A percentile compares a stretch with the other conserved stretches of the same genome.
Evolutionary conservation across 2,888 invertebrate species (phyloP).

Genomic region (Opisthograptis luteolata): DNA sequence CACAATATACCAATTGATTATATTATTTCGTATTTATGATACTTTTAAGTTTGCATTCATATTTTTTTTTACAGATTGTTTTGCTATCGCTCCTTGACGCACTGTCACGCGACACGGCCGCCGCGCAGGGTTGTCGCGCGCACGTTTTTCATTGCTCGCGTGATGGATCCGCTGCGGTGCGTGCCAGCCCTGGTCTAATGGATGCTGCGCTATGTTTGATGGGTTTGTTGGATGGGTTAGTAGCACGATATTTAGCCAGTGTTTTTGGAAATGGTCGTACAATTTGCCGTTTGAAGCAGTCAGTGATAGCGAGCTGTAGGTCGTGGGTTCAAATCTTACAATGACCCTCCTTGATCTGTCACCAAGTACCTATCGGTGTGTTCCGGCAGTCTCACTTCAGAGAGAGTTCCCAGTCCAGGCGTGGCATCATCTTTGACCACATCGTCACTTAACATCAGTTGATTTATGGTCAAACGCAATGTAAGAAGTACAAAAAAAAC

Average conservation of each 20-base stretch:
- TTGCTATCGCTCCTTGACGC: conserved; percentile 7
- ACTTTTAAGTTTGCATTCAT: neutral
- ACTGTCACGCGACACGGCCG: conserved; percentile 9
- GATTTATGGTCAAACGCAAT: too few relatives aligned
- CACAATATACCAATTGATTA: too few relatives aligned
- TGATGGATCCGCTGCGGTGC: conserved; percentile 22
- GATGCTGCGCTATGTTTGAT: conserved; percentile 10
- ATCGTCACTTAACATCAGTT: too few relatives aligned
- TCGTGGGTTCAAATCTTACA: too few relatives aligned
- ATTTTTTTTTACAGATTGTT: neutral
- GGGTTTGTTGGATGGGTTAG: conserved; percentile 5
- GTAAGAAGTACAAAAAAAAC: too few relatives aligned
- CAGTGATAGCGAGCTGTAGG: too few relatives aligned
- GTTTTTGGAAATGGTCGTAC: neutral
- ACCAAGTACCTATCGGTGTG: too few relatives aligned
- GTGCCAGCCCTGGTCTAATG: conserved; percentile 13
- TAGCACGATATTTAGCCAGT: conserved; percentile 2
- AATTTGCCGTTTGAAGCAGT: neutral
- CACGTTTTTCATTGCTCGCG: conserved; percentile 19
- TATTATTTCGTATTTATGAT: too few relatives aligned
- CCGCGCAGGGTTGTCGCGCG: conserved; percentile 18
- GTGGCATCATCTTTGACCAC: too few relatives aligned
- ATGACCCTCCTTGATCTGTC: too few relatives aligned
- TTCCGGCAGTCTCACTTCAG: too few relatives aligned
- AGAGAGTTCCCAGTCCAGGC: too few relatives aligned